Base-by-base conservation (phyloP, 2,797 vertebrate species). In the Acomys russatus region DNA sequence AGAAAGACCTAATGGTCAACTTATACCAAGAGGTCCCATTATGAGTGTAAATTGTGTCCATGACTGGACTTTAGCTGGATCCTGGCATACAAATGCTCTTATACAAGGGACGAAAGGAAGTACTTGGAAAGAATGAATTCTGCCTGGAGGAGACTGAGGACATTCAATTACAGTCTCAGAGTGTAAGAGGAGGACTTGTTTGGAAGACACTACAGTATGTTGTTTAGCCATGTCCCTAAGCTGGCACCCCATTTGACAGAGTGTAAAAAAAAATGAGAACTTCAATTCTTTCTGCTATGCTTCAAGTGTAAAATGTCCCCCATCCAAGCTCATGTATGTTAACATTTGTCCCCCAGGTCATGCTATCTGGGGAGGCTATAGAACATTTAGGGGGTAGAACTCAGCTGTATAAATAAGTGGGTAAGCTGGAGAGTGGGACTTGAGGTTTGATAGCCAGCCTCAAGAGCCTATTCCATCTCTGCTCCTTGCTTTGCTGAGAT, bases 181-280 rank as follows among this genome's bases (percentile, higher is more conserved):
- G 49, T 92, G 44, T 76, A 77, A 80, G 14, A 93, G 30, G 44
- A 91, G 30, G 33, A 79, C 38, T 51, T 23, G 73, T 56, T 66
- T 77, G 68, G 88, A 30, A 82, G 68, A 88, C 35, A 86, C 28
- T 71, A n/a, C 79, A 64, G 5, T 76, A 77, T 89, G 35, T 73
- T 70, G 66, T 61, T 93, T 56, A 25, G 44, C 76, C 49, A 33
- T 93, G 54, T 89, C 38, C 33, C 17, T 93, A 89, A 89, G 63
- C 77, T 79, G 66, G 51, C 12, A 83, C n/a, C 59, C 49, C 18
- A 15, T 95, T 89, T 85, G 61, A 88, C 15, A 59, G 44, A 61
- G 7, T 94, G 18, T 70, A 80, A 94, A 97, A 61, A 83, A 70
- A 88, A 91, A 85, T 71, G 25, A 76, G 63, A 92, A 61, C 25